These are phyloP conservation scores for Sula dactylatra DNA, from an alignment of 2,113 vertebrate species.

Conservation along the genomic window DNA sequence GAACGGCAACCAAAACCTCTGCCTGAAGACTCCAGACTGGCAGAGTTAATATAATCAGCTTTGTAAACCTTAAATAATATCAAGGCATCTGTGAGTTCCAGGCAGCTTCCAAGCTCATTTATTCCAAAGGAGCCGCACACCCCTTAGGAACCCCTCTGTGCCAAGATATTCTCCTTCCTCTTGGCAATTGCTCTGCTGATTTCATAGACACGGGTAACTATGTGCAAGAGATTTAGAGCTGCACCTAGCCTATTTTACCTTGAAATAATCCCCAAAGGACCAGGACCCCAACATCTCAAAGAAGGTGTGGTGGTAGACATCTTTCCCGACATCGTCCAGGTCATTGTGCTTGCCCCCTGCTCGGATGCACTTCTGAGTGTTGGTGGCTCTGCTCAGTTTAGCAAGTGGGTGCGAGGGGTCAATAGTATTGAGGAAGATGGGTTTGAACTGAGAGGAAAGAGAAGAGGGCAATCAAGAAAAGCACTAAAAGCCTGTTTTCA, in stretches of 20 bases:
- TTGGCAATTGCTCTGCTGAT: neutral
- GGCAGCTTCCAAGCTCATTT: neutral
- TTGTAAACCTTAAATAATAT: neutral
- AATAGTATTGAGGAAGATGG: conserved; percentile 97
- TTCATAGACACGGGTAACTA: accelerated
- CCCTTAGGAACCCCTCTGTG: neutral
- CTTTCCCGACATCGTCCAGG: conserved; percentile 96
- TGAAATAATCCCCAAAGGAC: conserved; percentile 99
- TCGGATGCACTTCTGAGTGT: conserved; percentile 97
- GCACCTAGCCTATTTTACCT: conserved; percentile 74
- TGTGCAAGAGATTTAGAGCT: neutral
- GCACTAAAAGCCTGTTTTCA: neutral
- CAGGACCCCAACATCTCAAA: conserved; percentile 99
- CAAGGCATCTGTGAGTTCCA: neutral
- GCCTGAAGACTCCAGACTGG: neutral
- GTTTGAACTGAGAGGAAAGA: conserved; percentile 85
- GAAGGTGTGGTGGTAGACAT: conserved; percentile 98
- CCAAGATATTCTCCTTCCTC: neutral
- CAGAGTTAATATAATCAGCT: neutral
- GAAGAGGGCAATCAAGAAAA: neutral
- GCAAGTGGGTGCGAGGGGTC: conserved; percentile 95
- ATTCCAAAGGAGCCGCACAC: neutral
- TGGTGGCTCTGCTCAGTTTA: conserved; percentile 88
- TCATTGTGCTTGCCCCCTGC: conserved; percentile 98
- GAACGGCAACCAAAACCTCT: neutral